These are phyloP conservation scores for Synanthedon myopaeformis DNA, from an alignment of 2,888 invertebrate genomes.

Conservation along the genomic window DNA sequence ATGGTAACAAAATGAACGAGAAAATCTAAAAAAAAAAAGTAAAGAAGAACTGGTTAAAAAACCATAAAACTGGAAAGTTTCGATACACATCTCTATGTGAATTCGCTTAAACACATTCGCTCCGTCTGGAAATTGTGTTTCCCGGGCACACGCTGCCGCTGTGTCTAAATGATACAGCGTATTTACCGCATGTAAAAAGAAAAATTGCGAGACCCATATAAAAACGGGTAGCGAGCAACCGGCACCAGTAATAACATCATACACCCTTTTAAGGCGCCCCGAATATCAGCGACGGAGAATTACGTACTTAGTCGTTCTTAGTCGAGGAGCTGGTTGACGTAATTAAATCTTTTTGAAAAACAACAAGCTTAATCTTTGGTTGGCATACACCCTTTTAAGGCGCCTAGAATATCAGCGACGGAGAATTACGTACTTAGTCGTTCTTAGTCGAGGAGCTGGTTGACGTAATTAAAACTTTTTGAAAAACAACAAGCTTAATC, in stretches of 20 bases:
- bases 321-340: background rate
- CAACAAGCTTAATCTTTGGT: background rate
- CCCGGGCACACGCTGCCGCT: background rate
- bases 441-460: background rate
- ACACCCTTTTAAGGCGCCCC: constrained; percentile 3
- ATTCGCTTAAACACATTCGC: background rate
- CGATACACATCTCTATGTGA: background rate
- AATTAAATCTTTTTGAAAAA: background rate
- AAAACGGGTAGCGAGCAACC: background rate
- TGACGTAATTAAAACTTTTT: background rate
- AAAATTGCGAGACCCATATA: background rate
- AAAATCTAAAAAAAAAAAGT: too few relatives aligned
- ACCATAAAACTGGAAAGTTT: background rate
- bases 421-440: constrained; percentile 1
- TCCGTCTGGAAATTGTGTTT: background rate
- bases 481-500: background rate
- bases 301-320: background rate
- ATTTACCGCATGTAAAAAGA: background rate
- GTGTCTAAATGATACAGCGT: background rate
- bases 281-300: constrained; percentile 1
- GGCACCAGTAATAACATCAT: constrained; percentile 1
- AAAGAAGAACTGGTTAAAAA: too few relatives aligned
- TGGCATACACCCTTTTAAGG: constrained; percentile 3
- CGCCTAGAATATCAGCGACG: constrained; percentile 1
- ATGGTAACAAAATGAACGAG: too few relatives aligned